Conservation (phyloP, 1,140 invertebrate species). For the Diachasma alloeum region DNA sequence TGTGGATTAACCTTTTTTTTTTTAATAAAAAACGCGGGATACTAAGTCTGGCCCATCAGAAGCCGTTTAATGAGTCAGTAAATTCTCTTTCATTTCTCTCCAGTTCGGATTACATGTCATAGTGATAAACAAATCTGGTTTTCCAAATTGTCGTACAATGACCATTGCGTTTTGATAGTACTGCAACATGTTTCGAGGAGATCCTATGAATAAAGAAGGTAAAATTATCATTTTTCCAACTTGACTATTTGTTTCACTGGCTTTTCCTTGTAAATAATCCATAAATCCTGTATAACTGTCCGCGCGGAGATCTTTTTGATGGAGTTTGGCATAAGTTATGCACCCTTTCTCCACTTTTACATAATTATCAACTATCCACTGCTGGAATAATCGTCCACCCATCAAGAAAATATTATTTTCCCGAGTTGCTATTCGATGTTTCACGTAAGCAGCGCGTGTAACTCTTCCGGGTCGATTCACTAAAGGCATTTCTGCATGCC, state of each 20-base stretch:
- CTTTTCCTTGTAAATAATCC: neutral
- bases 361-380: slow-evolving; percentile 8
- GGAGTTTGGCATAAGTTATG: neutral
- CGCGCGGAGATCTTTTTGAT: neutral
- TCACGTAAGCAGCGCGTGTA: slow-evolving; percentile 21
- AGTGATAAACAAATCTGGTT: slow-evolving; percentile 56
- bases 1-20: neutral
- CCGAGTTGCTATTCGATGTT: neutral
- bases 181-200: slow-evolving; percentile 43
- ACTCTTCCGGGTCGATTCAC: neutral
- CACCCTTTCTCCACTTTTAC: slow-evolving; percentile 2
- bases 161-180: slow-evolving; percentile 57
- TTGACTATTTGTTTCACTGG: neutral
- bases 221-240: neutral
- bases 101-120: neutral
- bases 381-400: neutral
- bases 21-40: neutral
- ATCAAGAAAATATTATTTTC: neutral
- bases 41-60: neutral
- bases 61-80: neutral
- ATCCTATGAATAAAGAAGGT: neutral
- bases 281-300: neutral
- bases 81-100: neutral
- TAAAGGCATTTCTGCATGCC: neutral
- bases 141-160: slow-evolving; percentile 57